These are phyloP conservation scores for Xenopus borealis DNA, from an alignment of 2,113 vertebrate genomes.

Conservation along the genomic window DNA sequence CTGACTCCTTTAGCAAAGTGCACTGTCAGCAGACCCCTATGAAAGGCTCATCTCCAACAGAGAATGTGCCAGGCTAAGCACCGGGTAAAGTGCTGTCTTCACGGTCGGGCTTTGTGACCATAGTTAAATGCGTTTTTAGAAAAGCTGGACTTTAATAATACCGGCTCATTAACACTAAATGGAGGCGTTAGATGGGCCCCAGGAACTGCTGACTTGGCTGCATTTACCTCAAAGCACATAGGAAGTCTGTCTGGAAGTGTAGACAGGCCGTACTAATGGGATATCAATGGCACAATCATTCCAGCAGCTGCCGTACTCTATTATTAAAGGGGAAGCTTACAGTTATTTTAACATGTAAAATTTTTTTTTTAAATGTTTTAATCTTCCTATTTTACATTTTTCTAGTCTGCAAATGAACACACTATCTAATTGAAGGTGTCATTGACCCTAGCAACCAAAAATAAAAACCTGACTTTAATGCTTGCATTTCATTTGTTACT, in stretches of 20 bases:
- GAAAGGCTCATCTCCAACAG: not conserved
- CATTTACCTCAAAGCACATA: not conserved
- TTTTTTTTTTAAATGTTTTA: no score
- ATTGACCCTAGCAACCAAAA: no score
- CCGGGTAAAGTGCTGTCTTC: not conserved
- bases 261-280: no score
- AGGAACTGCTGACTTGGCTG: not conserved
- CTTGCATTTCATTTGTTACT: no score
- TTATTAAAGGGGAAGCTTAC: no score
- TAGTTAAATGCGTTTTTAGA: not conserved
- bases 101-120: not conserved
- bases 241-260: no score
- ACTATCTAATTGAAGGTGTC: no score
- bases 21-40: slow-evolving; percentile 22
- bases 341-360: no score
- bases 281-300: no score
- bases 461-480: no score
- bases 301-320: no score
- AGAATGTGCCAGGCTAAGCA: slow-evolving; percentile 17
- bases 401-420: not conserved
- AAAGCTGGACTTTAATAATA: not conserved
- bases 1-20: slow-evolving; percentile 17
- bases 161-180: not conserved
- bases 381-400: no score
- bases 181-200: not conserved